phyloP scores from a whole-genome alignment of 1,140 invertebrate species.

The Bombus haemorrhoidalis region DNA sequence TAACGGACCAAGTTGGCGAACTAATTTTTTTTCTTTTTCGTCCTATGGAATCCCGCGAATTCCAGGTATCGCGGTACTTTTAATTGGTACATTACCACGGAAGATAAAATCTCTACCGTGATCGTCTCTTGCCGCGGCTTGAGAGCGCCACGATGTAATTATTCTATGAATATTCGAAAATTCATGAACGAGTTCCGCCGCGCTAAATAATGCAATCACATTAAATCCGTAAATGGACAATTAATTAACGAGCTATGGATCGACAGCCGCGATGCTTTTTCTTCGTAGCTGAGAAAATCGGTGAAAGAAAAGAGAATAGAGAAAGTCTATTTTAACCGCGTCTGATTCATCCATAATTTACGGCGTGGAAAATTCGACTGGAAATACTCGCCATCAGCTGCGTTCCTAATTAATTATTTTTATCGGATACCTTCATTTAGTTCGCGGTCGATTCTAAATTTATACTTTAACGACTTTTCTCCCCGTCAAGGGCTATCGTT shows the following conservation, averaged over 20 bases:
- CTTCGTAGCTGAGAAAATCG: background rate
- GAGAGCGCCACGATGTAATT: conserved; percentile 5
- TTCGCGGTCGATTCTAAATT: background rate
- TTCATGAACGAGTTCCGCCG: background rate
- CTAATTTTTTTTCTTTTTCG: background rate
- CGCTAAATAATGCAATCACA: conserved; percentile 26
- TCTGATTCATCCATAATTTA: background rate
- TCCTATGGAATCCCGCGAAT: background rate
- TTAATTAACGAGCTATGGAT: conserved; percentile 5
- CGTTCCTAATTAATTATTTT: background rate
- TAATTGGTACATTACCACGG: conserved; percentile 8
- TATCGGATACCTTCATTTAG: background rate
- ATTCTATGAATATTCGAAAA: conserved; percentile 36
- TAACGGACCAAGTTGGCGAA: background rate
- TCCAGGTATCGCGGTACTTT: background rate
- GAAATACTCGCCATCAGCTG: background rate
- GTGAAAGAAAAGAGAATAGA: background rate
- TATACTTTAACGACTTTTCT: background rate
- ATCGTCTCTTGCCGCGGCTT: background rate
- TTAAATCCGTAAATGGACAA: conserved; percentile 5
- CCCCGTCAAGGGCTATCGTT: fast-evolving
- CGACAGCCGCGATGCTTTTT: background rate
- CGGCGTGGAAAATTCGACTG: background rate
- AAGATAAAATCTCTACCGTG: background rate
- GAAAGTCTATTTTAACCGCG: background rate